phyloP scores from a whole-genome alignment of 2,797 vertebrate species.

The Smutsia temminckii region DNA sequence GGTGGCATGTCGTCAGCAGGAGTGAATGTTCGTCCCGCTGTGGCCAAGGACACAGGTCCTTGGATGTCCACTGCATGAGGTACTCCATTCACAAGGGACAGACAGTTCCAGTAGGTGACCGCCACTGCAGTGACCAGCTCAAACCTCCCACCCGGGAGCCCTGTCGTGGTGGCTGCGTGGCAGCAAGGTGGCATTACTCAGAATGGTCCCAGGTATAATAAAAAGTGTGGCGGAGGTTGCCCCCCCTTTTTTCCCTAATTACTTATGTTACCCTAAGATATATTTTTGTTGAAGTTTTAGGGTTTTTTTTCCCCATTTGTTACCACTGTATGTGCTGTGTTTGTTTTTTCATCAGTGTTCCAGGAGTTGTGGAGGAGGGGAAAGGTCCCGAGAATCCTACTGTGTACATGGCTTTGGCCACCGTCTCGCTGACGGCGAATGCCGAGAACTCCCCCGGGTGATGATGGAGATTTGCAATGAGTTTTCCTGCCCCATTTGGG shows the following conservation, averaged over 20 bases:
- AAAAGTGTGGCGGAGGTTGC: background rate
- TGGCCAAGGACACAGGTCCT: constrained; percentile 90
- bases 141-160: constrained; percentile 92
- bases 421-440: constrained; percentile 91
- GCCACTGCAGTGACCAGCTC: constrained; percentile 86
- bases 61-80: constrained; percentile 94
- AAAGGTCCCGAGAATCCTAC: constrained; percentile 91
- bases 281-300: background rate
- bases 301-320: constrained; percentile 5
- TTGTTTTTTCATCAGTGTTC: constrained; percentile 89
- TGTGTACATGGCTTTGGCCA: constrained; percentile 94
- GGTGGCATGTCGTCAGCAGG: constrained; percentile 92
- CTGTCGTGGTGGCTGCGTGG: constrained; percentile 93
- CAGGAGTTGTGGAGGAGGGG: constrained; percentile 91
- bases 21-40: constrained; percentile 95
- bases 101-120: constrained; percentile 88
- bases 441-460: constrained; percentile 86
- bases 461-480: constrained; percentile 90
- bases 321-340: background rate
- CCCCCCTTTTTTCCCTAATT: background rate
- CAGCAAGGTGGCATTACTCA: constrained; percentile 94
- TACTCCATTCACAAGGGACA: constrained; percentile 89
- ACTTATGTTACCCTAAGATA: background rate
- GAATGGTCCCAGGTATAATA: constrained; percentile 94
- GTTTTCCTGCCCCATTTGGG: constrained; percentile 93